Evolutionary conservation across 2,797 vertebrate genomes (phyloP).

Genomic region (Anguilla megastoma): DNA sequence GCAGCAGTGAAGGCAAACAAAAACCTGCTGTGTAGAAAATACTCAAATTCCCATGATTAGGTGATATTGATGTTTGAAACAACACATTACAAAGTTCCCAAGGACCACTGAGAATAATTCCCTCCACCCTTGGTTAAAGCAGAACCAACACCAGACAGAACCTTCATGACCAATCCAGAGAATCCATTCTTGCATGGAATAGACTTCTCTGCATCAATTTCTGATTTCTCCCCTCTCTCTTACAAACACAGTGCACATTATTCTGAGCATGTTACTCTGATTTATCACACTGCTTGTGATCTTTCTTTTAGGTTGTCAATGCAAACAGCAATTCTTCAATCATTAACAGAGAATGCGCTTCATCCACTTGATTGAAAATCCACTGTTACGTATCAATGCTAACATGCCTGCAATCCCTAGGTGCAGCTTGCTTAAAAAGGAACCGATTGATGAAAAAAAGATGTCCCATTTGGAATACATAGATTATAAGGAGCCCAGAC

Average conservation of each 20-base stretch:
- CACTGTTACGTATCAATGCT: not conserved
- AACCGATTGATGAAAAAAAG: not conserved
- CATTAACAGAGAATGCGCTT: not conserved
- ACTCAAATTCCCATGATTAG: conserved; percentile 8
- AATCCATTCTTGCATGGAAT: not conserved
- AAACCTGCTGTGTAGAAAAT: not conserved
- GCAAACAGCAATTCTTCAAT: not conserved
- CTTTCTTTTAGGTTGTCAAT: not conserved
- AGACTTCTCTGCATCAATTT: not conserved
- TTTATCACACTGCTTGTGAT: not conserved
- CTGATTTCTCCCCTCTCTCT: not conserved
- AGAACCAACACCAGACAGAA: not conserved
- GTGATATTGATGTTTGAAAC: not conserved
- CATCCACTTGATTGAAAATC: not conserved
- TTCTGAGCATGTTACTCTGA: not conserved
- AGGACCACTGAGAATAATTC: not conserved
- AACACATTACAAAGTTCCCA: not conserved
- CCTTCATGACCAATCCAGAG: not conserved
- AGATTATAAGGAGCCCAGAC: not conserved
- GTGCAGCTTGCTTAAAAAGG: not conserved
- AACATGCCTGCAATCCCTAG: not conserved
- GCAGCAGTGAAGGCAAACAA: not conserved
- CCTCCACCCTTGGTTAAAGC: not conserved
- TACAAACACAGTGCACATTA: conserved; percentile 9
- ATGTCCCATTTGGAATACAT: not conserved